Percentiles rank a stretch among this genome's conserved stretches.
phyloP scores from a whole-genome alignment of 2,797 vertebrate genomes.

The Coendou prehensilis region DNA sequence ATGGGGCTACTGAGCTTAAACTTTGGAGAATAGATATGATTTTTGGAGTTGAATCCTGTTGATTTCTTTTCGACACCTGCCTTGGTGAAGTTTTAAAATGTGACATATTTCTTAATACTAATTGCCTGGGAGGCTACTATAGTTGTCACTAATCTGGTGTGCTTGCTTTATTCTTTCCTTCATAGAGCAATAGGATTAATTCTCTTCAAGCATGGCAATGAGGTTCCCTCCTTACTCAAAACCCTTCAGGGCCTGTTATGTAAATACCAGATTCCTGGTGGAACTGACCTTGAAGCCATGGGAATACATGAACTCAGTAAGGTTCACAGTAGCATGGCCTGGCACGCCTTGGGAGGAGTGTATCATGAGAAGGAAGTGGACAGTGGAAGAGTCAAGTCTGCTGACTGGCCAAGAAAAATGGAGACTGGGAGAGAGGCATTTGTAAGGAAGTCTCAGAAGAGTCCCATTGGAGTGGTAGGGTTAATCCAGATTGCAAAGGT shows the following conservation, averaged over 20 bases:
- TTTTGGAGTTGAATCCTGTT: slow-evolving; percentile 25
- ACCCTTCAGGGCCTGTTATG: not conserved
- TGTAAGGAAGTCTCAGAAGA: slow-evolving; percentile 7
- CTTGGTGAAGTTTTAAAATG: not conserved
- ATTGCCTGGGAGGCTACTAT: slow-evolving; percentile 10
- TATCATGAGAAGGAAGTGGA: slow-evolving; percentile 65
- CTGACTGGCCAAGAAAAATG: slow-evolving; percentile 18
- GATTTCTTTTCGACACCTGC: slow-evolving; percentile 34
- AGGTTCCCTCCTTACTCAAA: slow-evolving; percentile 44
- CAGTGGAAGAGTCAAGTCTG: not conserved
- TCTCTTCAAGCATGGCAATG: slow-evolving; percentile 38
- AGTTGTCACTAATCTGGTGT: slow-evolving; percentile 35
- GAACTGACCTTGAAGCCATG: slow-evolving; percentile 3
- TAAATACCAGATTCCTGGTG: slow-evolving; percentile 30
- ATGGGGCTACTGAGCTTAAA: slow-evolving; percentile 26
- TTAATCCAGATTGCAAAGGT: slow-evolving; percentile 26
- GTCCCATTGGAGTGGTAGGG: not conserved
- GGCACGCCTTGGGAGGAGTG: not conserved
- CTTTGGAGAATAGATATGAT: not conserved
- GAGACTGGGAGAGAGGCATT: not conserved
- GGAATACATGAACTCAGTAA: slow-evolving; percentile 31
- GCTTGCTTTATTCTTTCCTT: slow-evolving; percentile 46
- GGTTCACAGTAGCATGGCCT: not conserved
- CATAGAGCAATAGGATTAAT: slow-evolving; percentile 17
- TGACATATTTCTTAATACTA: slow-evolving; percentile 4